Conservation (phyloP, 2,797 vertebrate genomes). For the Pipistrellus kuhlii region DNA sequence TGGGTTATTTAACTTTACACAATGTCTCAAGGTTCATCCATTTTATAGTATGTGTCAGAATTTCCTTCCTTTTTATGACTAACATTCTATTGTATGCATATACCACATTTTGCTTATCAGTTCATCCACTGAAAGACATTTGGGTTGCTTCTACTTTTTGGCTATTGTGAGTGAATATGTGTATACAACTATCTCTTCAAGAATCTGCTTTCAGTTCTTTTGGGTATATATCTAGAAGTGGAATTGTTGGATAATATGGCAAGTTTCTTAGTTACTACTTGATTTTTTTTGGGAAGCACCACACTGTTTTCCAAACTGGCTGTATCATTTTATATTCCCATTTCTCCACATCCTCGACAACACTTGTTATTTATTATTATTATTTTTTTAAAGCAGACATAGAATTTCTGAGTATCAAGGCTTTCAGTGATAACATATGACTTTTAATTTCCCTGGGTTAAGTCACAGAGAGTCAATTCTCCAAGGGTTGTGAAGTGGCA, state of each 20-base stretch:
- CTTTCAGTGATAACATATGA: neutral
- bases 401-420: neutral
- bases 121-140: neutral
- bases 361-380: neutral
- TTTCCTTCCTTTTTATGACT: constrained; percentile 2
- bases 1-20: neutral
- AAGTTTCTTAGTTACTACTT: neutral
- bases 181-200: neutral
- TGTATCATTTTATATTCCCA: neutral
- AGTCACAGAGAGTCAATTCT: neutral
- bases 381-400: neutral
- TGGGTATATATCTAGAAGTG: neutral
- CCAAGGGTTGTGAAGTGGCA: neutral
- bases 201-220: neutral
- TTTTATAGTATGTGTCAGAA: neutral
- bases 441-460: constrained; percentile 5
- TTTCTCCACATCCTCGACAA: neutral
- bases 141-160: neutral
- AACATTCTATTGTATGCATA: neutral
- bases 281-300: neutral
- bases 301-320: neutral
- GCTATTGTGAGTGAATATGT: neutral
- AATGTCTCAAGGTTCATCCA: neutral
- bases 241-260: neutral
- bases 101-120: neutral